These are phyloP conservation scores for Acleris cristana DNA, from an alignment of 2,888 invertebrate species.

Conservation along the genomic window DNA sequence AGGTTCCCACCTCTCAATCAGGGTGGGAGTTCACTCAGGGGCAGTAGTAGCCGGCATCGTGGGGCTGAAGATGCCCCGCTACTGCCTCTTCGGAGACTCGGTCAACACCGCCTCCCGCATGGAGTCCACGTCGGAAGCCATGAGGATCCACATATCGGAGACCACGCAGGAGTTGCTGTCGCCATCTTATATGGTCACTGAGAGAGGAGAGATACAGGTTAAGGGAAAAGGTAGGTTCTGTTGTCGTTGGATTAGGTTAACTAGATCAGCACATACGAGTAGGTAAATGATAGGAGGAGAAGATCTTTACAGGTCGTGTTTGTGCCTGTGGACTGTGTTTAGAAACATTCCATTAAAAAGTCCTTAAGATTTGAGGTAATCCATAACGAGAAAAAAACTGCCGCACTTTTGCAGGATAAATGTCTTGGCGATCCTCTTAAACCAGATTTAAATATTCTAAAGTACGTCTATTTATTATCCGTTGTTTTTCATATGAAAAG, in stretches of 20 bases:
- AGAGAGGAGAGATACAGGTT: constrained; percentile 93
- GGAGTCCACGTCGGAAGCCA: constrained; percentile 96
- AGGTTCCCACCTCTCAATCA: constrained; percentile 91
- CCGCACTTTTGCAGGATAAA: too few species aligned
- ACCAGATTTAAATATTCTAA: too few species aligned
- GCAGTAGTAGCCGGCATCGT: constrained; percentile 97
- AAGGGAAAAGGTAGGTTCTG: constrained; percentile 91
- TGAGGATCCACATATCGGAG: constrained; percentile 97
- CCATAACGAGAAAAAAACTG: too few species aligned
- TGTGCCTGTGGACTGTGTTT: too few species aligned
- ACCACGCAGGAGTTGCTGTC: constrained; percentile 91
- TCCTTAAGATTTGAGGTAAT: too few species aligned
- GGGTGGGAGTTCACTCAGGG: constrained; percentile 95
- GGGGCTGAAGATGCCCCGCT: constrained; percentile 95
- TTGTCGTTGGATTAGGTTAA: not conserved
- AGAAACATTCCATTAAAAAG: too few species aligned
- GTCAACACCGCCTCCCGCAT: constrained; percentile 96
- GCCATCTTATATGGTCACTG: constrained; percentile 88
- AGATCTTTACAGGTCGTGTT: too few species aligned
- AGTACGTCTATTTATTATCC: too few species aligned
- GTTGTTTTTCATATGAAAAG: too few species aligned
- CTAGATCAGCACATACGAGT: not conserved
- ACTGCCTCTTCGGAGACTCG: constrained; percentile 94
- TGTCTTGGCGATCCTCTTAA: too few species aligned
- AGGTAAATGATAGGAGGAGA: too few species aligned